Percentiles rank a stretch among this genome's conserved stretches.
Evolutionary conservation across 2,888 invertebrate genomes (phyloP).

Genomic region (Melinaea menophilus): DNA sequence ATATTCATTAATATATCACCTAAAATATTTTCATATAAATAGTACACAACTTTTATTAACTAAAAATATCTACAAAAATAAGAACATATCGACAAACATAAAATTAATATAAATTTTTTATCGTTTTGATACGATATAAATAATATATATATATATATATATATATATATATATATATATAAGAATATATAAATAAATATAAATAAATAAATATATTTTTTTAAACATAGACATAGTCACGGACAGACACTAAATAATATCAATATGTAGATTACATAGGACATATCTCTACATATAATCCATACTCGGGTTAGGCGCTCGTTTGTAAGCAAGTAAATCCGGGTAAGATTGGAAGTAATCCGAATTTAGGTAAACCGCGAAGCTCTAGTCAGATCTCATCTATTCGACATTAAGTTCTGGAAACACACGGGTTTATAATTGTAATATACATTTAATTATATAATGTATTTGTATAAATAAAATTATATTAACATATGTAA

Average conservation of each 20-base stretch:
- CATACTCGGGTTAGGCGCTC: background rate
- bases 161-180: no score
- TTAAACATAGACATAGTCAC: background rate
- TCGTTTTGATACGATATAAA: no score
- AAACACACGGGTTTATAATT: constrained; percentile 8
- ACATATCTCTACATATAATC: constrained; percentile 5
- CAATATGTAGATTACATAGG: background rate
- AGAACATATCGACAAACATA: no score
- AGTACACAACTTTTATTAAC: no score
- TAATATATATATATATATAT: no score
- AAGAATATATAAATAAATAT: no score
- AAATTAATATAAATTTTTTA: no score
- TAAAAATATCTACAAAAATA: no score
- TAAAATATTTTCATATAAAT: no score
- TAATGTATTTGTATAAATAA: background rate
- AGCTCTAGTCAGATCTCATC: constrained; percentile 9
- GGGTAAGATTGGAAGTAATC: constrained; percentile 13
- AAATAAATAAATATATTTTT: no score
- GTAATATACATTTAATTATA: background rate
- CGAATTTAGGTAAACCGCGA: constrained; percentile 16
- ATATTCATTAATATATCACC: no score
- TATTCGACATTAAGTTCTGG: constrained; percentile 11
- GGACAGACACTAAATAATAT: background rate
- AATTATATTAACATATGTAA: no score
- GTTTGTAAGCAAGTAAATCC: constrained; percentile 4